Conservation (phyloP, 2,888 invertebrate genomes). For the Diogma glabrata region DNA sequence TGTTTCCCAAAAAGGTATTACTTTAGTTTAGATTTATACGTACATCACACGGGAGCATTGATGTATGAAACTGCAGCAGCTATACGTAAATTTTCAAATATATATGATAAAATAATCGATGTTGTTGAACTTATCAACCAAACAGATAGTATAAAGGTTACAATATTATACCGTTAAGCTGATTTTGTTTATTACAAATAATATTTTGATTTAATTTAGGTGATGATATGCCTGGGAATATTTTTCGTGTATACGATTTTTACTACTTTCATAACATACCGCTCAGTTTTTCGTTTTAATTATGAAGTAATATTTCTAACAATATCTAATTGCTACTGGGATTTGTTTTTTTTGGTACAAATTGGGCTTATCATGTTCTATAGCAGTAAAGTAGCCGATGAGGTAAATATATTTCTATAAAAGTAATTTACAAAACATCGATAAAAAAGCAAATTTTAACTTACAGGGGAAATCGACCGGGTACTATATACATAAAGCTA, state of each 20-base stretch:
- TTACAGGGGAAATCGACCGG: no score
- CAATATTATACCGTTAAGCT: no score
- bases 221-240: not conserved
- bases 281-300: not conserved
- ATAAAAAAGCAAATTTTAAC: no score
- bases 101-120: not conserved
- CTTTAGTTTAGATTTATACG: no score
- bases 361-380: not conserved
- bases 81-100: not conserved
- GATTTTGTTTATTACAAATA: no score
- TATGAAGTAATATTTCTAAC: not conserved
- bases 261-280: not conserved
- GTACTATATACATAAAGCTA: not conserved
- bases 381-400: no score
- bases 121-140: not conserved
- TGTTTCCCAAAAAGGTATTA: no score
- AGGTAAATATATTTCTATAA: no score
- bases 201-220: no score
- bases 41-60: no score
- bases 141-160: not conserved
- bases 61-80: no score
- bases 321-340: not conserved
- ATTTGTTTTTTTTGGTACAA: not conserved
- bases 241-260: not conserved
- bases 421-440: no score